Evolutionary conservation across 2,888 invertebrate species (phyloP), one percentile per base, ranked within the genome.

Genomic region (Tenthredo notha): DNA sequence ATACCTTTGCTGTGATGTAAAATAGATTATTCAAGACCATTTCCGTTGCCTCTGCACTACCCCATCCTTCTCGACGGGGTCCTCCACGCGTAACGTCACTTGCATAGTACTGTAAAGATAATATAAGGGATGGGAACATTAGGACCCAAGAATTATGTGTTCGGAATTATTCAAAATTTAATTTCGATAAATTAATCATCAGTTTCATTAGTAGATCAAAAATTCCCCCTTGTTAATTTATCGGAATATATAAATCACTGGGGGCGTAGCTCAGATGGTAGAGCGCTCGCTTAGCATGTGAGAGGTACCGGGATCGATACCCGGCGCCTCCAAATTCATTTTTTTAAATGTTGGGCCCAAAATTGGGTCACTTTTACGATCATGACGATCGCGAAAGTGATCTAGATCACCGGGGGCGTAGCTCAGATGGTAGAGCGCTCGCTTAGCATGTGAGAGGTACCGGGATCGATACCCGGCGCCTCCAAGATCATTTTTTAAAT

Each of bases 21-120:
- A 99, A 98, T 29, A 99, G 96, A 94, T 99, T 99, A 94, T 99
- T 99, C 87, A 99, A 95, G 78, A 99, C 98, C 98, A 99, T 99
- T 94, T 99, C 99, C 0, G 99, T 99, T n/a, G 99, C 99, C 94
- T 99, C 99, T 0, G 98, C 98, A 0, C 99, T 99, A 70, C 99
- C 99, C 96, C 99, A 99, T 0, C 99, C 99, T 93, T 99, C 98
- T 83, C 98, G 96, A 25, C 97, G 95, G 6, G 95, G 94, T 84
- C 97, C 95, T 65, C 96, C 95, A 0, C 96, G 96, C 21, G 93
- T 92, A 77, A 95, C 94, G 85, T 87, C 84, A 86, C 92, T 94
- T 2, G 94, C 94, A 88, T 94, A 95, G 90, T 94, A 95, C 94
- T 94, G 88, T 85, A 90, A 92, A 84, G 65, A 18, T 85, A 92